A percentile compares a stretch with the other conserved stretches of the same genome.
phyloP scores from a whole-genome alignment of 92 coral and sea anemone species.

The Parazoanthus atlanticus region DNA sequence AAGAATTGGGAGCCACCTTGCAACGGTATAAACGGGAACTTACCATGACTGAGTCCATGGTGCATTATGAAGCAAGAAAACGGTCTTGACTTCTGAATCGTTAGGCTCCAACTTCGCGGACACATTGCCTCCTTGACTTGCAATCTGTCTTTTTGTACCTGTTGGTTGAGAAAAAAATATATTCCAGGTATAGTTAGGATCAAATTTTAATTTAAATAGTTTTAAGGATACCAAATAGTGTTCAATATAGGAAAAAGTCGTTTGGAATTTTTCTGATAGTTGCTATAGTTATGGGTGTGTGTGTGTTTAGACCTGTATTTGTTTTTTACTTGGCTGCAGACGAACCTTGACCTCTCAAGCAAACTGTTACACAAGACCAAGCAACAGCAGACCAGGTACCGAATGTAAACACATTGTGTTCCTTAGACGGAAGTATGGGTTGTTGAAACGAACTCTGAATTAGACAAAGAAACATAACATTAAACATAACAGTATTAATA shows the following conservation, averaged over 20 bases:
- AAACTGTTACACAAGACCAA: conserved; percentile 35
- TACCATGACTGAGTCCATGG: too few species aligned
- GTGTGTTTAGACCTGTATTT: neutral
- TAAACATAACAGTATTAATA: neutral
- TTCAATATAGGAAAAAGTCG: too few species aligned
- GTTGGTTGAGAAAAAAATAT: too few species aligned
- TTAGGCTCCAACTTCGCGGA: too few species aligned
- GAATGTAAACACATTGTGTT: neutral
- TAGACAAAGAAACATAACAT: neutral
- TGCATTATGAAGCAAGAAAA: too few species aligned
- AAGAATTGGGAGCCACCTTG: too few species aligned
- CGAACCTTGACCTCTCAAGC: conserved; percentile 30
- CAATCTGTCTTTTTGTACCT: too few species aligned
- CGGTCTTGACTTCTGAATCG: too few species aligned
- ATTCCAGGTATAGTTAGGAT: neutral
- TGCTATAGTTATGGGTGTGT: neutral
- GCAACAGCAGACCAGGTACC: conserved; percentile 22
- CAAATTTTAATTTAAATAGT: too few species aligned
- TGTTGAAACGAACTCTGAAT: neutral
- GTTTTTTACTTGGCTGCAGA: neutral
- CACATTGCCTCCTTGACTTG: too few species aligned
- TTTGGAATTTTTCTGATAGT: neutral
- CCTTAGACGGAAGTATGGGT: neutral
- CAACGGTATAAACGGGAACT: too few species aligned
- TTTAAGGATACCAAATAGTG: neutral